Evolutionary conservation across 35 echinoderm and acorn worm genomes (phyloP), one percentile per base, ranked within the genome.

Genomic region (Eucidaris tribuloides): DNA sequence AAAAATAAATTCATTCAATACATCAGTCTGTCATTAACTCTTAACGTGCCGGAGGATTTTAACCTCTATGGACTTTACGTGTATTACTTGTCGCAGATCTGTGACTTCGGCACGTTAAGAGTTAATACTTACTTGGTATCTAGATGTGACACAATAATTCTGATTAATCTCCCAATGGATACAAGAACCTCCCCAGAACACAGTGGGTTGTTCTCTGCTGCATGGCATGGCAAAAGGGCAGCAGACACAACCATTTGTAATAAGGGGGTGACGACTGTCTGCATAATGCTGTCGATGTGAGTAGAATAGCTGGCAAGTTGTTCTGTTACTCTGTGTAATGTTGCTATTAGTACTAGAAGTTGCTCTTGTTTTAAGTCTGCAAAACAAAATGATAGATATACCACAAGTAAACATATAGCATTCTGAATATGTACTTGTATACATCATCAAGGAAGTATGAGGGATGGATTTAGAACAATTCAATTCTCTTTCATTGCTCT

Each of bases 121-220:
- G n/a, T n/a, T n/a, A n/a, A n/a, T n/a, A 36, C 85, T 88, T 46
- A 88, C 85, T 17, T 66, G 7, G 22, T 56, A 81, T 88, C 85
- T 9, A 88, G 45, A 40, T 66, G 28, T 33, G 58, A 30, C 30
- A 80, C 85, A 43, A 80, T 31, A 29, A 40, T 9, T 43, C 60
- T 58, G 49, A 80, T 46, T 3, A 80, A 42, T 15, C 18, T 56
- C 9, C 43, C 77, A 22, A 60, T 64, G 19, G 30, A 34, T 22
- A 80, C 32, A 24, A 88, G 85, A 42, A 88, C 78, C 76, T 80
- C 60, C 72, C 72, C 85, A 20, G 45, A 56, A 88, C 85, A 44
- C 19, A 74, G 78, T 59, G 57, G 54, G 22, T 39, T 56, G 30
- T 33, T 32, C 62, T 15, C 74, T 42, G 57, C 84, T 42, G 43